Evolutionary conservation across 2,797 vertebrate genomes (phyloP), one percentile per base, ranked within the genome.

Genomic region (Lophius americanus): DNA sequence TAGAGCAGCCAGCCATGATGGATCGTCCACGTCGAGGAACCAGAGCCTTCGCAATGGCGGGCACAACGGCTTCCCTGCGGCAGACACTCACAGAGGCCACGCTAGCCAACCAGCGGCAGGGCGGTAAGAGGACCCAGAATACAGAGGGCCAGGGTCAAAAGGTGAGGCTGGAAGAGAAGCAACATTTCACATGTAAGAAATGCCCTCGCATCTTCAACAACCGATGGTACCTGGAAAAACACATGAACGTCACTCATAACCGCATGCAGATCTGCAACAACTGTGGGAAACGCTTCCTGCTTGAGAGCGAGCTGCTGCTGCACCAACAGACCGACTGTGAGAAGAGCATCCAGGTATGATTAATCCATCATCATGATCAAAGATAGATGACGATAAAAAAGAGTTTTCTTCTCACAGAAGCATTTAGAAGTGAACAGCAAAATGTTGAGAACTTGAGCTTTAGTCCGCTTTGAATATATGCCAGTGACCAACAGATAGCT

Each of bases 181-280:
- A 97, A 64, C 95, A 97, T 72, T 98, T 95, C 65, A 94, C 95
- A 0, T 99, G 98, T 79, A 97, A 98, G 91, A 99, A 98, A 68
- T 99, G 98, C 46, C 97, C 97, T 0, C 94, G 97, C 0, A 90
- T 98, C 59, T 99, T 99, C 89, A 99, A 99, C 93, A 99, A 98
- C 91, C 96, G 97, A 87, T 99, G 97, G 97, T 99, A 99, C 88
- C 92, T 99, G 94, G 97, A 99, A 79, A 99, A 99, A 61, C 98
- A 99, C 94, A 97, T 98, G 95, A 99, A 96, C 0, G 97, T 99
- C 89, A 98, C 97, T 0, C 98, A 99, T 92, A 98, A 96, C 85
- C 96, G 97, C 76, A 97, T 98, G 97, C 96, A 99, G 93, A 97
- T 98, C 93, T 99, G 98, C 0, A 96, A 94, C 78, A 95, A 96